Evolutionary conservation across 2,113 vertebrate genomes (phyloP).

Genomic region (Platichthys flesus): DNA sequence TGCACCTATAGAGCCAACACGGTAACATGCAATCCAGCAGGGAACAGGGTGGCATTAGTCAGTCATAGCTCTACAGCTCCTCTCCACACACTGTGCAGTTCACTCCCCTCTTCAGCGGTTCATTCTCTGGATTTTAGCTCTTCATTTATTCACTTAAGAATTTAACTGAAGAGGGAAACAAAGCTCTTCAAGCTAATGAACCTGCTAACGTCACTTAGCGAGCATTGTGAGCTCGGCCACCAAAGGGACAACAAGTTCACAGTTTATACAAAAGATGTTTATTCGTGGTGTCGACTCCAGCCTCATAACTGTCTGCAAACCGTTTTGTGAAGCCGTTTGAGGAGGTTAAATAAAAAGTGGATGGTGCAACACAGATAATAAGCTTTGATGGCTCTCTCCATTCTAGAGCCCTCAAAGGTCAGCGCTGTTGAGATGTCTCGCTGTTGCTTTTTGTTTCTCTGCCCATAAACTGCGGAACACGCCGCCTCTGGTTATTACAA

Average conservation of each 20-base stretch:
- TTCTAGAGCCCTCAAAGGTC: slow-evolving; percentile 8
- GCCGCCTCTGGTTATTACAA: background rate
- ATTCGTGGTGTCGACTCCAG: background rate
- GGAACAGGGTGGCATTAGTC: too few species aligned
- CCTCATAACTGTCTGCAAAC: background rate
- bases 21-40: too few species aligned
- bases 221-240: background rate
- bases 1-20: too few species aligned
- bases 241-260: background rate
- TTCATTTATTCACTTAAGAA: background rate
- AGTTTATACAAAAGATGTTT: background rate
- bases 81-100: too few species aligned
- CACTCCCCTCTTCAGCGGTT: too few species aligned
- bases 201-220: background rate
- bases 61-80: too few species aligned
- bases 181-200: slow-evolving; percentile 1
- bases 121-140: background rate
- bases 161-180: background rate
- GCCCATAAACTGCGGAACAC: background rate
- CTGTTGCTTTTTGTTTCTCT: background rate
- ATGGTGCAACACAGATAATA: background rate
- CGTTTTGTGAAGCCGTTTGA: background rate
- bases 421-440: background rate
- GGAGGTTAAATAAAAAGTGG: slow-evolving; percentile 21
- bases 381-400: slow-evolving; percentile 5